phyloP scores from a whole-genome alignment of 2,888 invertebrate species.

The Incurvaria masculella region DNA sequence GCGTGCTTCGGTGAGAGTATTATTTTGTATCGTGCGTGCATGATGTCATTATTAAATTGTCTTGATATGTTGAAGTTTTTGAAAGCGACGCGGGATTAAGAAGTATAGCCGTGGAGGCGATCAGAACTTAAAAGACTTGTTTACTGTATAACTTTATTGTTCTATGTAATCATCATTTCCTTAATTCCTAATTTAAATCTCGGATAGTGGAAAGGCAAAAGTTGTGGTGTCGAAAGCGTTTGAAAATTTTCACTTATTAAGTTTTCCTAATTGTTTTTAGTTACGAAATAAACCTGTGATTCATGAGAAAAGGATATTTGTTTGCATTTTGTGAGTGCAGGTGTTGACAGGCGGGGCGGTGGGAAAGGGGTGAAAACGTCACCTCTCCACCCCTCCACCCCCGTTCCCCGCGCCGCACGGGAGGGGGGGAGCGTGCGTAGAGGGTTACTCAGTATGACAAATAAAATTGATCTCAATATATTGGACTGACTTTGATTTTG shows the following conservation, averaged over 20 bases:
- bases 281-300: slow-evolving; percentile 52
- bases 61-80: slow-evolving; percentile 33
- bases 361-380: too few species aligned
- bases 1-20: neutral
- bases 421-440: too few species aligned
- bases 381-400: too few species aligned
- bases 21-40: neutral
- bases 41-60: slow-evolving; percentile 19
- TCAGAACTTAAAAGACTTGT: slow-evolving; percentile 54
- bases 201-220: slow-evolving; percentile 20
- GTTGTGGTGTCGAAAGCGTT: neutral
- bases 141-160: slow-evolving; percentile 47
- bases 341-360: neutral
- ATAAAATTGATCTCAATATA: neutral
- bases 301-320: slow-evolving; percentile 22
- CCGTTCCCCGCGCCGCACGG: too few species aligned
- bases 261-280: slow-evolving; percentile 52
- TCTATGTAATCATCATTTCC: slow-evolving; percentile 53
- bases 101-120: slow-evolving; percentile 9
- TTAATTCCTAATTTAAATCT: slow-evolving; percentile 43
- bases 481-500: neutral
- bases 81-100: slow-evolving; percentile 32
- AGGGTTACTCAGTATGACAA: neutral
- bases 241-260: neutral
- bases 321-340: neutral